A percentile compares a stretch with the other conserved stretches of the same genome.
phyloP scores from a whole-genome alignment of 2,113 vertebrate species.

The Lontra canadensis region DNA sequence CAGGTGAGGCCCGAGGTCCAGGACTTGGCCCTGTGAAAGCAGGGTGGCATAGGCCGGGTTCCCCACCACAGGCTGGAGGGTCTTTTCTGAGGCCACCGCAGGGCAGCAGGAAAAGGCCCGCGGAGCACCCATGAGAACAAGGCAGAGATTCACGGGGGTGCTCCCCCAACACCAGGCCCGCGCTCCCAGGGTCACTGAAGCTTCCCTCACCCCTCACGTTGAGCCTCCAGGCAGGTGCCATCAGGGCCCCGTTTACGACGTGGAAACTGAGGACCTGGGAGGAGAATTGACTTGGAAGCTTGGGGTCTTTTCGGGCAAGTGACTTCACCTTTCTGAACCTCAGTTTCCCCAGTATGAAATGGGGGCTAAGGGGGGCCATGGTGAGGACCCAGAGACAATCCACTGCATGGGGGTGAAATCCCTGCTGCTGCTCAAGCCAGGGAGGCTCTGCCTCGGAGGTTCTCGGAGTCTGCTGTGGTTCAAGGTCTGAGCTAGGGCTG shows the following conservation, averaged over 20 bases:
- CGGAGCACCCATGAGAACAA: neutral
- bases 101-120: neutral
- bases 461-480: neutral
- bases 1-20: constrained; percentile 84
- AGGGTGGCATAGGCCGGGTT: neutral
- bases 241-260: rapidly evolving
- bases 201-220: rapidly evolving
- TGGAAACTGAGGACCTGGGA: neutral
- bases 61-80: neutral
- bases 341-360: neutral
- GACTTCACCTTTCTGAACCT: neutral
- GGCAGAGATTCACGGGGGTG: rapidly evolving
- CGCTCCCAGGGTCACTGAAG: rapidly evolving
- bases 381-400: neutral
- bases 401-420: rapidly evolving
- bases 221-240: rapidly evolving
- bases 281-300: neutral
- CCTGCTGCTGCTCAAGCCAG: neutral
- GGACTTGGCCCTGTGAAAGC: neutral
- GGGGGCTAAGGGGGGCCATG: rapidly evolving
- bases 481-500: neutral
- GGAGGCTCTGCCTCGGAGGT: neutral
- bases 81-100: neutral
- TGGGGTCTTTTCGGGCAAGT: neutral
- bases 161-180: neutral